These are phyloP conservation scores for Sphecodes monilicornis DNA, from an alignment of 2,888 invertebrate genomes.

Conservation along the genomic window DNA sequence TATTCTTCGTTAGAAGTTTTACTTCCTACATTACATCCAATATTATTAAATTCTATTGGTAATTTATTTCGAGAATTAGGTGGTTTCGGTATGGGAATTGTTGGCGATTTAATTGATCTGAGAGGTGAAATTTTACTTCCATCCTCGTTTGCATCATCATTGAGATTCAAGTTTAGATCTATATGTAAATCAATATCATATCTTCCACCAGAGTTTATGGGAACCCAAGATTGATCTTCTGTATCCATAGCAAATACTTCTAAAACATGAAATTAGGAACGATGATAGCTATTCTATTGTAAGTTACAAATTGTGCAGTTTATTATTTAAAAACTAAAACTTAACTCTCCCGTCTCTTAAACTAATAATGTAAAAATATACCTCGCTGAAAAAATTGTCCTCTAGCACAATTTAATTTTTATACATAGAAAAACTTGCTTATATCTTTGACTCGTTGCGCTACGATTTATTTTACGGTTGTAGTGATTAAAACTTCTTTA, in stretches of 20 bases:
- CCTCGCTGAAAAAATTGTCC: too few species aligned
- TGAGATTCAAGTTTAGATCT: conserved; percentile 85
- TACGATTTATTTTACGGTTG: too few species aligned
- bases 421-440: too few species aligned
- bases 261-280: conserved; percentile 60
- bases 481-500: too few species aligned
- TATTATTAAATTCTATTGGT: conserved; percentile 86
- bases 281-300: neutral
- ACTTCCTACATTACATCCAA: conserved; percentile 88
- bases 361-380: too few species aligned
- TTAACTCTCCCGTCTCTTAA: neutral
- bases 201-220: conserved; percentile 83
- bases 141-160: conserved; percentile 85
- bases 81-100: conserved; percentile 88
- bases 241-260: conserved; percentile 91
- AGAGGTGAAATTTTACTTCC: conserved; percentile 76
- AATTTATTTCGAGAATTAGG: conserved; percentile 85
- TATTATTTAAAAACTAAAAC: neutral
- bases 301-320: neutral
- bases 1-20: conserved; percentile 84
- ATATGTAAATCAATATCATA: conserved; percentile 79
- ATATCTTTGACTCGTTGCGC: too few species aligned
- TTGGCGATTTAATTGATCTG: conserved; percentile 87
- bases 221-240: conserved; percentile 85
- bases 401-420: too few species aligned